phyloP scores from a whole-genome alignment of 2,113 vertebrate species.

The Myodes glareolus region DNA sequence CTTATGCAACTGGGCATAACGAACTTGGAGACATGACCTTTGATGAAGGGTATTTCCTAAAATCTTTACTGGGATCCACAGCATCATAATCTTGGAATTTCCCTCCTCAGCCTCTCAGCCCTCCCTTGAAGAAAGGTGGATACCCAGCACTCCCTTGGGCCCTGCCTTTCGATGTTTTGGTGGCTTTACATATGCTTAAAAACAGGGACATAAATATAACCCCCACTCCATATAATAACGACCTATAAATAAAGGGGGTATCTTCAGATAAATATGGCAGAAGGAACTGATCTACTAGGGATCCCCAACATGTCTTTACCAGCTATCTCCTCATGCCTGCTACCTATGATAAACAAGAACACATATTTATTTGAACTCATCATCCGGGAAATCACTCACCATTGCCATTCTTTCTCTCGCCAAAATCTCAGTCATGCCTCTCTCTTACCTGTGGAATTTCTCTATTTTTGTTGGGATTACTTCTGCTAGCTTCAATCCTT shows the following conservation, averaged over 20 bases:
- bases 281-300: neutral
- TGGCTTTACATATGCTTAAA: neutral
- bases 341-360: accelerated
- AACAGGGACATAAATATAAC: neutral
- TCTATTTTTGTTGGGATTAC: neutral
- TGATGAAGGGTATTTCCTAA: accelerated
- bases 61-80: neutral
- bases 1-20: accelerated
- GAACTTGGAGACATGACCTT: too few species aligned
- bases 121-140: neutral
- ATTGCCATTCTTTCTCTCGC: neutral
- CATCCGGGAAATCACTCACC: neutral
- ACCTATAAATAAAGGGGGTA: neutral
- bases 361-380: accelerated
- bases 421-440: neutral
- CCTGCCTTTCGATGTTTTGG: neutral
- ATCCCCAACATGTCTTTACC: neutral
- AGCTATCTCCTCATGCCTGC: accelerated
- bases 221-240: neutral
- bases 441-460: neutral
- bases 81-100: neutral
- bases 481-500: neutral
- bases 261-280: neutral
- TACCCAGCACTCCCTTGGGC: accelerated
- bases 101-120: neutral